Evolutionary conservation across 1,140 invertebrate genomes (phyloP).

Genomic region (Trialeurodes vaporariorum): DNA sequence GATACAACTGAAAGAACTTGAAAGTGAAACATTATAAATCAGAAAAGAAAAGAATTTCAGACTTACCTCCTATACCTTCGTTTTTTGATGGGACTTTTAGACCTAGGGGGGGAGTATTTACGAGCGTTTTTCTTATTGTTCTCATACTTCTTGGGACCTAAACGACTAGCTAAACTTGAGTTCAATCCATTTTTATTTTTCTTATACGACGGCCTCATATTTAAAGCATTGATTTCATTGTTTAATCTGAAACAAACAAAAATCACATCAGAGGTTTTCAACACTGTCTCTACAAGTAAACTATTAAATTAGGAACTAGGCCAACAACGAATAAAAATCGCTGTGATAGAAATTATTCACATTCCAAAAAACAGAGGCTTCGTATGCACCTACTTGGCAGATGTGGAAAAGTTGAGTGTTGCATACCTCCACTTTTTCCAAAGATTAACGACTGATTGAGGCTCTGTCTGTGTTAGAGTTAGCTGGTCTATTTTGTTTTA

Average conservation of each 20-base stretch:
- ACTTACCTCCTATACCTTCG: constrained; percentile 17
- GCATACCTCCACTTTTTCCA: too few species aligned
- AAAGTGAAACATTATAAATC: neutral
- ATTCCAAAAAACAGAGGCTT: too few species aligned
- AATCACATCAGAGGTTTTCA: neutral
- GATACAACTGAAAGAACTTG: too few species aligned
- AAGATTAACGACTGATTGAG: too few species aligned
- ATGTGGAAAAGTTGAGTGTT: too few species aligned
- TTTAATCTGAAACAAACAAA: constrained; percentile 9
- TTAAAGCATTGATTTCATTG: constrained; percentile 11
- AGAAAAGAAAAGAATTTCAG: neutral
- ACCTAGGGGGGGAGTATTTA: constrained; percentile 8
- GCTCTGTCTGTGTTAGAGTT: too few species aligned
- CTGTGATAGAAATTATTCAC: too few species aligned
- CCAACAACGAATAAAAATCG: too few species aligned
- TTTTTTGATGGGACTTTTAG: neutral
- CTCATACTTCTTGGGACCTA: constrained; percentile 2
- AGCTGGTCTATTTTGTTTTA: too few species aligned
- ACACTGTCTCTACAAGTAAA: too few species aligned
- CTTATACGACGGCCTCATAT: neutral
- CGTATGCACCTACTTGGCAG: too few species aligned
- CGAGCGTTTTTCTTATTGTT: constrained; percentile 5
- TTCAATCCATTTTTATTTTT: constrained; percentile 7
- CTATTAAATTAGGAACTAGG: too few species aligned
- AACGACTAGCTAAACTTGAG: constrained; percentile 6